Conservation (phyloP, 2,113 vertebrate species). For the Pseudorasbora parva region DNA sequence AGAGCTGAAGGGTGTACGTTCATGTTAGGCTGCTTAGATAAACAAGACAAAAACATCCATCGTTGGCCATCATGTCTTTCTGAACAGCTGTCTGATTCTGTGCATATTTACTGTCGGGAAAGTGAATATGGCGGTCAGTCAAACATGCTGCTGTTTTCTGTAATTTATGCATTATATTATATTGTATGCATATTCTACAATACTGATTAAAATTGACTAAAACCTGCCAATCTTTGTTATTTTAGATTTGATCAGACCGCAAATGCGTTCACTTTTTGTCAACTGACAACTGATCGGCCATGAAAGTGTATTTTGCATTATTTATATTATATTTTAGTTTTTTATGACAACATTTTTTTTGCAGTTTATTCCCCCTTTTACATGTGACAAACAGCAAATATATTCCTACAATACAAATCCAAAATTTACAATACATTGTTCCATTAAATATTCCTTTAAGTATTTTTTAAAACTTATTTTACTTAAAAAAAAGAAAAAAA, state of each 20-base stretch:
- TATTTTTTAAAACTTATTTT: not conserved
- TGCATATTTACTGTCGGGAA: not conserved
- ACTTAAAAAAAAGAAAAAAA: not conserved
- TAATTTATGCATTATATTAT: too few relatives aligned
- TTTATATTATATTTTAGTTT: too few relatives aligned
- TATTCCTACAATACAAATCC: too few relatives aligned
- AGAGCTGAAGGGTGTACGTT: not conserved
- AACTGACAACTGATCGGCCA: not conserved
- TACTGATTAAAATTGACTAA: not conserved
- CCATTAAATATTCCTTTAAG: not conserved
- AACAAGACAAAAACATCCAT: constrained; percentile 18
- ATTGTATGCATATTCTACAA: not conserved
- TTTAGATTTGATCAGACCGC: not conserved
- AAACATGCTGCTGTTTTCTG: not conserved
- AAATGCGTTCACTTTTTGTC: not conserved
- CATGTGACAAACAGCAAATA: not conserved
- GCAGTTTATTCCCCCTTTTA: not conserved
- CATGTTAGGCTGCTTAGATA: not conserved
- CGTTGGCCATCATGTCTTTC: not conserved
- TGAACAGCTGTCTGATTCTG: not conserved
- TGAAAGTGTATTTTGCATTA: not conserved
- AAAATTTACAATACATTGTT: not conserved
- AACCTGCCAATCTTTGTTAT: not conserved
- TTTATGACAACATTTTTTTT: too few relatives aligned
- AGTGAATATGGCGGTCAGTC: not conserved